These are phyloP conservation scores for Mormoops blainvillei DNA, from an alignment of 2,113 vertebrate species.

Conservation along the genomic window DNA sequence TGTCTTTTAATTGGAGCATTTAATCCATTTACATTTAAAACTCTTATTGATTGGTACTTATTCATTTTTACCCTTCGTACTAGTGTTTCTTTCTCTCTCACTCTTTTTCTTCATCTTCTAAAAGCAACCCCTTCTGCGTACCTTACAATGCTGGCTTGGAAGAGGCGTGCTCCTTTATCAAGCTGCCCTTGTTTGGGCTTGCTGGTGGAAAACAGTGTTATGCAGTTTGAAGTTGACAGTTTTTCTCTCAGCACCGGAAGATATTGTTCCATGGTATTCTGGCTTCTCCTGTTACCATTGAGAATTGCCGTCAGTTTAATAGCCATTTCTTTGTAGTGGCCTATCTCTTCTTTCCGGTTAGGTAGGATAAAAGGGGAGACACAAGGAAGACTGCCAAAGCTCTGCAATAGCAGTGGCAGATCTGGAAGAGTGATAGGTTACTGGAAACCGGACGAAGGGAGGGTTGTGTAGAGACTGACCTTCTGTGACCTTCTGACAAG, in stretches of 20 bases:
- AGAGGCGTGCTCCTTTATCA: too few species aligned
- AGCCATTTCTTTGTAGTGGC: constrained; percentile 5
- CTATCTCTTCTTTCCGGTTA: not conserved
- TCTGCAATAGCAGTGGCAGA: not conserved
- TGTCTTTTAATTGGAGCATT: too few species aligned
- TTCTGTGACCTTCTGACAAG: not conserved
- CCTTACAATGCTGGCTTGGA: too few species aligned
- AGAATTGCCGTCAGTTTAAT: constrained; percentile 1
- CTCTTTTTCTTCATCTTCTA: too few species aligned
- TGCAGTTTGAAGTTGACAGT: not conserved
- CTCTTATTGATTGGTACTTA: too few species aligned
- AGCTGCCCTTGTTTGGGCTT: not conserved
- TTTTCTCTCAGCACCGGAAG: not conserved
- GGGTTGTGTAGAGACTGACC: not conserved
- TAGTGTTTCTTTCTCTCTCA: too few species aligned
- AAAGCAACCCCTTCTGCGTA: too few species aligned
- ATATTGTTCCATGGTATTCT: not conserved
- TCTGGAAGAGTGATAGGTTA: not conserved
- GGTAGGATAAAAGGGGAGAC: not conserved
- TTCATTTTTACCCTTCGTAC: too few species aligned
- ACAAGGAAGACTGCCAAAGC: not conserved
- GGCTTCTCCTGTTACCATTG: not conserved
- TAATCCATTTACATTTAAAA: too few species aligned
- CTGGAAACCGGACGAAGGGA: not conserved
- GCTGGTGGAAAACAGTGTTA: not conserved